phyloP scores from a whole-genome alignment of 2,113 vertebrate species.

The Coracopsis vasa region DNA sequence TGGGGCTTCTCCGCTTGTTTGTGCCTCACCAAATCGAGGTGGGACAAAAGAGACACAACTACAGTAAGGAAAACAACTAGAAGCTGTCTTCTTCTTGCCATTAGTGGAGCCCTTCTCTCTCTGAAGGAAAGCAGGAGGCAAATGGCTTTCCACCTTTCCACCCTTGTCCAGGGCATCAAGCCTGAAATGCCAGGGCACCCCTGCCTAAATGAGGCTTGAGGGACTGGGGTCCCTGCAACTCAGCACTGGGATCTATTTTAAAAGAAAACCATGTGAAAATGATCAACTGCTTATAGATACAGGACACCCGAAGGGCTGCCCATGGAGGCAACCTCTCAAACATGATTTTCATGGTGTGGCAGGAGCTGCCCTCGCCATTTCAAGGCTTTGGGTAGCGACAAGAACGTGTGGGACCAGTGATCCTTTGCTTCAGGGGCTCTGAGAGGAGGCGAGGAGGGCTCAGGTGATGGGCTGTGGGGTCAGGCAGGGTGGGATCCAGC shows the following conservation, averaged over 20 bases:
- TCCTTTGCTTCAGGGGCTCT: not conserved
- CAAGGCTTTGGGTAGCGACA: not conserved
- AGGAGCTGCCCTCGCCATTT: not conserved
- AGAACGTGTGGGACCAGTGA: not conserved
- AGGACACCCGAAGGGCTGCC: no score
- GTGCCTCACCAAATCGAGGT: not conserved
- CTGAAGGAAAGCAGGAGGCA: not conserved
- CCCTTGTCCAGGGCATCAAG: not conserved
- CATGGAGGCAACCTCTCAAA: no score
- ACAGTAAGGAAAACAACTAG: not conserved
- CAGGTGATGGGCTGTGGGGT: not conserved
- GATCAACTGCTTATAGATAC: no score
- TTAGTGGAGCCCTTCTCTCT: not conserved
- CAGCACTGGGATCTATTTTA: not conserved
- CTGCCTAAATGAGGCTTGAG: not conserved
- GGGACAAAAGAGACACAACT: not conserved
- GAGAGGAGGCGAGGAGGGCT: no score
- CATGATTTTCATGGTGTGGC: accelerated
- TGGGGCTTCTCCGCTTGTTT: not conserved
- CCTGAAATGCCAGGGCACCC: not conserved
- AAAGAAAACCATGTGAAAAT: not conserved
- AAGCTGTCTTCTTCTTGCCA: not conserved
- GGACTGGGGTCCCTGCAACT: not conserved
- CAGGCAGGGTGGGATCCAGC: not conserved
- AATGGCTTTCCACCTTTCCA: not conserved